Evolutionary conservation across 2,797 vertebrate species (phyloP).

Genomic region (Sarcophilus harrisii): DNA sequence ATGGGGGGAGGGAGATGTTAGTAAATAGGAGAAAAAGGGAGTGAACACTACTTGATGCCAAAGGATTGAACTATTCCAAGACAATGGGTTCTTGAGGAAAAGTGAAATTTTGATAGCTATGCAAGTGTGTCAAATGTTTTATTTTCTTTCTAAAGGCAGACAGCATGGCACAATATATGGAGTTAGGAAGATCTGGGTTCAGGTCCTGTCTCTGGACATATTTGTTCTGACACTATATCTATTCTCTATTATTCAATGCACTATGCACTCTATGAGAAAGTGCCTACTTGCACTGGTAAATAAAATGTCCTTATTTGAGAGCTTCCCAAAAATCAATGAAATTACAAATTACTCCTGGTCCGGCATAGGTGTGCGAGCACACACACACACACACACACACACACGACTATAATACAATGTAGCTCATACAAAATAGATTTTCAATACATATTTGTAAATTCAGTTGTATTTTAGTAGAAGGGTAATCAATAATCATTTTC

Average conservation of each 20-base stretch:
- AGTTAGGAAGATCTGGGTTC: not conserved
- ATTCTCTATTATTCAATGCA: not conserved
- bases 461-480: not conserved
- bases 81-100: not conserved
- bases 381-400: too few relatives aligned
- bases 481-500: not conserved
- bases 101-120: not conserved
- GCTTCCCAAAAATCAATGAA: not conserved
- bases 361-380: too few relatives aligned
- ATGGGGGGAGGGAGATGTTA: too few relatives aligned
- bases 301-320: not conserved
- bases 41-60: not conserved
- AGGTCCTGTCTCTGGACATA: not conserved
- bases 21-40: too few relatives aligned
- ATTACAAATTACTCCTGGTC: not conserved
- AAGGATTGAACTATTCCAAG: not conserved
- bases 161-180: not conserved
- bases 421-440: not conserved
- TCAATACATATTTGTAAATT: not conserved
- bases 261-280: not conserved
- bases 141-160: conserved; percentile 4
- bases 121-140: conserved; percentile 1
- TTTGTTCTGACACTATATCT: not conserved
- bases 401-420: not conserved
- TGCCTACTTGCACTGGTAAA: not conserved